Percentiles rank a stretch among this genome's conserved stretches.
These are phyloP conservation scores for Halcyon smyrnensis DNA, from an alignment of 2,797 vertebrate species.

Conservation along the genomic window DNA sequence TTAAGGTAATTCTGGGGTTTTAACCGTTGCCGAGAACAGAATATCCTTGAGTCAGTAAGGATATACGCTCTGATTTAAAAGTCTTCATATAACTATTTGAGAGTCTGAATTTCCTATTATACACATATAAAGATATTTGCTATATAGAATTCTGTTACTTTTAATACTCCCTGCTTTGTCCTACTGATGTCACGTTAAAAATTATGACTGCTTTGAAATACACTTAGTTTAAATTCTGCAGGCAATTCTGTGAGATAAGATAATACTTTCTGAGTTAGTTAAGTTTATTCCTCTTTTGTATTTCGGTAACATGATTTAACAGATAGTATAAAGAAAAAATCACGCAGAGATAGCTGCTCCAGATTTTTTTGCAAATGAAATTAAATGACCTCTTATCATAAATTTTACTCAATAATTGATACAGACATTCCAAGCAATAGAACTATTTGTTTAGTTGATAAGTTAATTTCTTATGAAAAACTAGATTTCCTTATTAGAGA, in stretches of 20 bases:
- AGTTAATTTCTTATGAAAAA: not conserved
- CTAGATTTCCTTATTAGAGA: not conserved
- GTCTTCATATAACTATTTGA: not conserved
- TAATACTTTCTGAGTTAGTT: not conserved
- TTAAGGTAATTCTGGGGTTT: not conserved
- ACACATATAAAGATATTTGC: not conserved
- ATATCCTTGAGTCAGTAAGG: not conserved
- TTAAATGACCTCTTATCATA: not conserved
- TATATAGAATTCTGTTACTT: not conserved
- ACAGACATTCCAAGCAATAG: not conserved
- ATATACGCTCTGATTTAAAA: not conserved
- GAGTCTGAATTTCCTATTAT: not conserved
- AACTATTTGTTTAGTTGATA: not conserved
- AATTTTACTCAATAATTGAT: not conserved
- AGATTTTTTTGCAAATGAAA: not conserved
- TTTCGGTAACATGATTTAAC: not conserved
- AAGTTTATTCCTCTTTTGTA: not conserved
- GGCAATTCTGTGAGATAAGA: not conserved
- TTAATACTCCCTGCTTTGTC: not conserved
- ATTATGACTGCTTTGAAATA: not conserved
- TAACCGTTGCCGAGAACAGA: not conserved
- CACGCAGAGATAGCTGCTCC: not conserved
- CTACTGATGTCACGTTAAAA: not conserved
- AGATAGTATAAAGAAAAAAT: not conserved
- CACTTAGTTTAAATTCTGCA: not conserved